Evolutionary conservation across 2,113 vertebrate species (phyloP), one percentile per base, ranked within the genome.

Genomic region (Paraplagusia blochii): DNA sequence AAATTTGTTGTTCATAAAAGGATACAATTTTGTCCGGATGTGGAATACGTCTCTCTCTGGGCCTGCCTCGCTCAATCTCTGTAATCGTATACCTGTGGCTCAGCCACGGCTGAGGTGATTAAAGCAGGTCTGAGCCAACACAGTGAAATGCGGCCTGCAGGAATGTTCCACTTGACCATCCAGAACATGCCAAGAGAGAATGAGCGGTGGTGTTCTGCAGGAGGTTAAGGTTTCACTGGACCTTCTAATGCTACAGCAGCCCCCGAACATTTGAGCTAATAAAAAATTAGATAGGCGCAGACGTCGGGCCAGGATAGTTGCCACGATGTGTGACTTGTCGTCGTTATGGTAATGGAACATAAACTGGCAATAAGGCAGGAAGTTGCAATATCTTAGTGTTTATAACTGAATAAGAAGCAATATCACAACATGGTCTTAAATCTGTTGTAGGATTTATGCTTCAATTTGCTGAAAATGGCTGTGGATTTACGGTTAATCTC

Each of bases 151-250:
- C 43, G 77, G 81, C 59, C 65, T 63, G 63, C 44, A 50, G 77
- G 88, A 87, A 88, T 89, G 87, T 91, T 90, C 89, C 88, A 87
- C 83, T 83, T 74, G 81, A 82, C 72, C 75, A 76, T 89, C 83
- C 86, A 87, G 76, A 77, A 83, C 73, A 88, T 88, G 83, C 81
- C 77, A 80, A 88, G 84, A 71, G 68, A 78, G 75, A 61, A 66
- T 15, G 54, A 57, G 76, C 78, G 60, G 63, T 66, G 50, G 52
- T 58, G 66, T 68, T 55, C 43, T 56, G 55, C 48, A 42, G 53
- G 57, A 55, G 76, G 61, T 7, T 81, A 63, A 1, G 42, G 75
- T 86, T 88, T 87, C 79, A 72, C 62, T 5, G 38, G 72, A 79
- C 69, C 72, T 73, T 81, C 74, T 77, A 74, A 75, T 56, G 62